A percentile compares a stretch with the other conserved stretches of the same genome.
phyloP scores from a whole-genome alignment of 1,140 invertebrate species.

The Heliconius melpomene region DNA sequence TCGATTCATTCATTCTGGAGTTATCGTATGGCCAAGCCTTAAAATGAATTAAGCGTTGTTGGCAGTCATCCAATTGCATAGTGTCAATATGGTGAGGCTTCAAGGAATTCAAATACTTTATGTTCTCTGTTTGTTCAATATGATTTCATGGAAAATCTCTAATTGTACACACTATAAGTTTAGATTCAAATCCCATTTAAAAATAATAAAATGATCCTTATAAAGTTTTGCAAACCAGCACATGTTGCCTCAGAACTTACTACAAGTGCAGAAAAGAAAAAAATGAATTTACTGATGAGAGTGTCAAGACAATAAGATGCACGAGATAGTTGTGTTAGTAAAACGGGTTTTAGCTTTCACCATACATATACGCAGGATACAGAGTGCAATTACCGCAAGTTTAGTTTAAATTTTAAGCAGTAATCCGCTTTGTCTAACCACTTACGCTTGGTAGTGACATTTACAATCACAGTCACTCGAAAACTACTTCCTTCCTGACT shows the following conservation, averaged over 20 bases:
- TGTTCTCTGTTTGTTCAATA: not conserved
- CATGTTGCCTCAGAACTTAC: too few species aligned
- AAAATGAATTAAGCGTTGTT: slow-evolving; percentile 11
- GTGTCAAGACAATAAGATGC: not conserved
- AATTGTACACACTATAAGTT: not conserved
- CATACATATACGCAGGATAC: not conserved
- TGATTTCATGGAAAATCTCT: not conserved
- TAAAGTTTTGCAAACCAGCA: too few species aligned
- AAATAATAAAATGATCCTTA: too few species aligned
- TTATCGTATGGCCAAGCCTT: not conserved
- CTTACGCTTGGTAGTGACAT: slow-evolving; percentile 4
- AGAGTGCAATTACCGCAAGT: not conserved
- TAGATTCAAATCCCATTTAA: not conserved
- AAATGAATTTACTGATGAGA: not conserved
- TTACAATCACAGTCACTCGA: slow-evolving; percentile 10
- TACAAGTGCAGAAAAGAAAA: too few species aligned
- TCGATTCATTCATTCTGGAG: not conserved
- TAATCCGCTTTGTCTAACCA: slow-evolving; percentile 16
- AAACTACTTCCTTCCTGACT: slow-evolving; percentile 23
- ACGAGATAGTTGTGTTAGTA: not conserved
- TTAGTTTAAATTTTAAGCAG: not conserved
- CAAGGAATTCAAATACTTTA: slow-evolving; percentile 10
- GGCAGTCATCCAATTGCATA: slow-evolving; percentile 4
- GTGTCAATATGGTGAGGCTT: slow-evolving; percentile 5
- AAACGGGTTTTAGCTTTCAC: not conserved